Conservation (phyloP, 2,888 invertebrate genomes). For the Apocheima hispidaria region DNA sequence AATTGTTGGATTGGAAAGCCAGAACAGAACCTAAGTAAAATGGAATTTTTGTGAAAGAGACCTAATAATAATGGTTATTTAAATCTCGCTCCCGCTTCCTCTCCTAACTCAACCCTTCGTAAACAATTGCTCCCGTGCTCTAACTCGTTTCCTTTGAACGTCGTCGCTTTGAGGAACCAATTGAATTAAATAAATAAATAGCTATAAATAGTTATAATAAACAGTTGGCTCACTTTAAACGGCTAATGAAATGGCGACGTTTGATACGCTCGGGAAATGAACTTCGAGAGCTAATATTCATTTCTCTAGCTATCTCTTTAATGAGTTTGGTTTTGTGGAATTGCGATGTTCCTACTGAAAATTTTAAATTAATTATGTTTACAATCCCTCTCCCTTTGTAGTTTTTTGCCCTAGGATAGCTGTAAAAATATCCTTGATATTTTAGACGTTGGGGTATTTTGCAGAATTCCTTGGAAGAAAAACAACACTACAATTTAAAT, state of each 20-base stretch:
- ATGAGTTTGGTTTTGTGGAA: not conserved
- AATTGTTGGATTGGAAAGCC: too few relatives aligned
- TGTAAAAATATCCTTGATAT: too few relatives aligned
- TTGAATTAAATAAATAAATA: slow-evolving; percentile 68
- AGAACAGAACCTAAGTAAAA: too few relatives aligned
- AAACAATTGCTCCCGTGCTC: slow-evolving; percentile 52
- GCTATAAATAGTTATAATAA: slow-evolving; percentile 36
- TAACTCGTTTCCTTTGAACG: slow-evolving; percentile 61
- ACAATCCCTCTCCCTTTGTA: not conserved
- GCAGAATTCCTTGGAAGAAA: too few relatives aligned
- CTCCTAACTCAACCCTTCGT: slow-evolving; percentile 38
- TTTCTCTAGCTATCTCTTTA: not conserved
- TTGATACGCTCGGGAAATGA: slow-evolving; percentile 21
- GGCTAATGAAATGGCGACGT: slow-evolving; percentile 48
- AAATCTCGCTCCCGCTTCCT: slow-evolving; percentile 16
- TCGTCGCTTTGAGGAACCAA: slow-evolving; percentile 59
- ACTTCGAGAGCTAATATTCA: slow-evolving; percentile 1
- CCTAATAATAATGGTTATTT: too few relatives aligned
- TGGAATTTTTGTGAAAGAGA: too few relatives aligned
- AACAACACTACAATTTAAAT: too few relatives aligned
- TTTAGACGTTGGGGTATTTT: too few relatives aligned
- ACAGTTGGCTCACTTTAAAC: slow-evolving; percentile 46
- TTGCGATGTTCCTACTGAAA: not conserved
- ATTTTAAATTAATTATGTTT: not conserved
- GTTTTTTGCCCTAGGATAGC: not conserved